phyloP scores from a whole-genome alignment of 2,797 vertebrate genomes.

The Dryobates pubescens region DNA sequence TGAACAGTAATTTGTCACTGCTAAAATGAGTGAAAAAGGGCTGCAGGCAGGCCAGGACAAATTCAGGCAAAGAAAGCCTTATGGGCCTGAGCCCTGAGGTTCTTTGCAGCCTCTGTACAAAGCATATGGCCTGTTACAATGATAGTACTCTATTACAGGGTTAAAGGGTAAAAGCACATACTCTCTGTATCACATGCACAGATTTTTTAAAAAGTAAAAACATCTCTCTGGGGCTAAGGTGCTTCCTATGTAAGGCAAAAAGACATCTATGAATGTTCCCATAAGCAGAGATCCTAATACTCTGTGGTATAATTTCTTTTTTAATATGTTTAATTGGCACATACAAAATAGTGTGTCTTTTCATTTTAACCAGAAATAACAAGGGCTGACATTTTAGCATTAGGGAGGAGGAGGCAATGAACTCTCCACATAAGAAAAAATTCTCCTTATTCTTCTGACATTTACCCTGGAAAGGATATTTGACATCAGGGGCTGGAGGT shows the following conservation, averaged over 20 bases:
- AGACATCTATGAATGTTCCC: background rate
- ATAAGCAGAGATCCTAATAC: background rate
- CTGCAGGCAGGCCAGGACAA: background rate
- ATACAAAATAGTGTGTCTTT: background rate
- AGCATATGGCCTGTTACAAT: background rate
- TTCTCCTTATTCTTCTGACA: slow-evolving; percentile 4
- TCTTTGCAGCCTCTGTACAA: background rate
- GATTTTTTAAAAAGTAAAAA: background rate
- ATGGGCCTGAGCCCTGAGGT: background rate
- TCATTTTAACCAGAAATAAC: background rate
- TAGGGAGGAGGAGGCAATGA: background rate
- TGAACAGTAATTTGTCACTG: background rate
- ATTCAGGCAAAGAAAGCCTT: background rate
- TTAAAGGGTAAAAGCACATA: background rate
- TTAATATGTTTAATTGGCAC: background rate
- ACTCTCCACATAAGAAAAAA: background rate
- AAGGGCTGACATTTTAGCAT: background rate
- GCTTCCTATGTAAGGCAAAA: background rate
- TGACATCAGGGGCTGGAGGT: background rate
- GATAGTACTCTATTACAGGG: background rate
- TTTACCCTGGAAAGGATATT: slow-evolving; percentile 33
- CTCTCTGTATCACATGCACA: background rate
- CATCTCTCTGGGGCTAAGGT: background rate
- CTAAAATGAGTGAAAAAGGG: background rate
- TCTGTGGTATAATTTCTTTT: background rate